A percentile compares a stretch with the other conserved stretches of the same genome.
Conservation (phyloP, 2,113 vertebrate genomes). For the Lethenteron camtschaticum region DNA sequence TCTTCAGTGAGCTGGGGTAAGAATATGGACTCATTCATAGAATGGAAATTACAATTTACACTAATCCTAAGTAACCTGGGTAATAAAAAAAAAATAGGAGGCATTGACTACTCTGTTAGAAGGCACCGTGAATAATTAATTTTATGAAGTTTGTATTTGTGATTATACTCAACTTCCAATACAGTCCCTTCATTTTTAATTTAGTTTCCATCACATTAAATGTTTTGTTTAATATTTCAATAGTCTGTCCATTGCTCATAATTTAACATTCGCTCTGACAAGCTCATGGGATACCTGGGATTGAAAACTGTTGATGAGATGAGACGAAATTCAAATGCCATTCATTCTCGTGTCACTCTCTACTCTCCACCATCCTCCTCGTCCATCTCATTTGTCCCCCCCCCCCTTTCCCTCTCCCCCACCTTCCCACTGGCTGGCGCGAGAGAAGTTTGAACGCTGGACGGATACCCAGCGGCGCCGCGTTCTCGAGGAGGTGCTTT, state of each 20-base stretch:
- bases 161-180: too few species aligned
- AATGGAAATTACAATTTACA: too few species aligned
- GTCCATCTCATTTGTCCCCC: neutral
- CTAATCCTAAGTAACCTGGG: too few species aligned
- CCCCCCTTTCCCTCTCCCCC: conserved; percentile 3
- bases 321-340: neutral
- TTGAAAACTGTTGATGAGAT: neutral
- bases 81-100: too few species aligned
- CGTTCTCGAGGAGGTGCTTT: conserved; percentile 41
- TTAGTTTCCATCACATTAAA: too few species aligned
- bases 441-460: conserved; percentile 62
- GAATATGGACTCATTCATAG: too few species aligned
- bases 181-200: too few species aligned
- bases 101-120: too few species aligned
- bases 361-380: neutral
- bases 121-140: too few species aligned
- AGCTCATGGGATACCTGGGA: neutral
- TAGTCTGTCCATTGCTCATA: neutral
- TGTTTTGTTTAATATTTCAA: too few species aligned
- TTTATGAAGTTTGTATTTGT: too few species aligned
- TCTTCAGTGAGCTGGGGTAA: too few species aligned
- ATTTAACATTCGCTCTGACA: neutral
- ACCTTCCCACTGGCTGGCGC: conserved; percentile 12
- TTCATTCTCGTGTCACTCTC: neutral
- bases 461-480: conserved; percentile 44